phyloP scores from a whole-genome alignment of 37 sponge, comb jelly and placozoan genomes.

The Aplysina aerophoba region DNA sequence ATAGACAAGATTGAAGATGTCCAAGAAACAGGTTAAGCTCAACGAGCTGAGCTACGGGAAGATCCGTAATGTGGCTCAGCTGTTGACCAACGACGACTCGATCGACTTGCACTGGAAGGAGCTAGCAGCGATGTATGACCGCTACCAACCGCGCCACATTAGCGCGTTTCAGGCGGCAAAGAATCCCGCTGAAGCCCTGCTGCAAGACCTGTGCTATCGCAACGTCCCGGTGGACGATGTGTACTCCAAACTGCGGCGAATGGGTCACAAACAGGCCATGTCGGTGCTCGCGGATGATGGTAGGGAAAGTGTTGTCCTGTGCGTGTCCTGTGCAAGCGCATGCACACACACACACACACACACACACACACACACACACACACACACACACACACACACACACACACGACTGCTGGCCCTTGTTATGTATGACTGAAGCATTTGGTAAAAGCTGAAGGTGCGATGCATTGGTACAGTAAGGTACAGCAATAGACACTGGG shows the following conservation, averaged over 20 bases:
- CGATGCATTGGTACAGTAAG: too few species aligned
- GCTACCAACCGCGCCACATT: slow-evolving; percentile 1
- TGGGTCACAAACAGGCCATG: slow-evolving; percentile 23
- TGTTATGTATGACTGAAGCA: too few species aligned
- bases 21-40: not conserved
- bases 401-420: too few species aligned
- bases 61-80: not conserved
- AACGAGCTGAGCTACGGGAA: not conserved
- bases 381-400: too few species aligned
- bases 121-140: not conserved
- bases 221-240: slow-evolving; percentile 1
- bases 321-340: too few species aligned
- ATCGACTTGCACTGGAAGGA: not conserved
- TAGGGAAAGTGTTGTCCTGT: too few species aligned
- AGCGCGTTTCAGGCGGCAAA: not conserved
- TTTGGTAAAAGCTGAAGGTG: too few species aligned
- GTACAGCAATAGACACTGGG: too few species aligned
- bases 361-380: too few species aligned
- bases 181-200: not conserved
- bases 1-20: not conserved
- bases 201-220: not conserved
- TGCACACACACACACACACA: too few species aligned
- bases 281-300: not conserved
- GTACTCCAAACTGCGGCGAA: not conserved
- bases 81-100: not conserved